Conservation (phyloP, 2,113 vertebrate species). For the Catharus bicknelli region DNA sequence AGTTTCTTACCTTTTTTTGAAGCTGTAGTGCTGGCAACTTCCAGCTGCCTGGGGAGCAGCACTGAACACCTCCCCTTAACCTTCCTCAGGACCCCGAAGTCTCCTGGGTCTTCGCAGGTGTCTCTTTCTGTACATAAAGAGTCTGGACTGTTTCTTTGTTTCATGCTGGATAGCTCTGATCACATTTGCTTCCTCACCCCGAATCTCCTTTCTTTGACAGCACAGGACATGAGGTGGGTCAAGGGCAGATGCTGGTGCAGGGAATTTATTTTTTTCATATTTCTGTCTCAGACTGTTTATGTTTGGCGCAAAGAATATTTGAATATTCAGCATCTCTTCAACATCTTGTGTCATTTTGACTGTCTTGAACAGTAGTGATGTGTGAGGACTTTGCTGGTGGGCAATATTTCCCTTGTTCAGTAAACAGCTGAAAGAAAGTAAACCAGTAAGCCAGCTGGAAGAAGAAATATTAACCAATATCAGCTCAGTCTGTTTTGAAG, state of each 20-base stretch:
- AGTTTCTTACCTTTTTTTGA: neutral
- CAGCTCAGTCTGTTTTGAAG: neutral
- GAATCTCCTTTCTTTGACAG: neutral
- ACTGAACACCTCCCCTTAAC: neutral
- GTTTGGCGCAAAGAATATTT: neutral
- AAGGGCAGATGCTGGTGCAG: neutral
- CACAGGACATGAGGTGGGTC: neutral
- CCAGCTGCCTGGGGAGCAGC: neutral
- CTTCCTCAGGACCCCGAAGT: neutral
- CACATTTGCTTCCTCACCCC: neutral
- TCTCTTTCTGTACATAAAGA: neutral
- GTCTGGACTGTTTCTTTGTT: neutral
- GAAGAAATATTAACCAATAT: neutral
- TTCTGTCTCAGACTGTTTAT: neutral
- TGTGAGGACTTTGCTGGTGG: neutral
- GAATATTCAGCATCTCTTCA: neutral
- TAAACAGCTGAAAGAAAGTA: neutral
- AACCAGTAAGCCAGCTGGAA: neutral
- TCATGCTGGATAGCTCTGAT: neutral
- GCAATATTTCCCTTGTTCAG: neutral
- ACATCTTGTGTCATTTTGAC: neutral
- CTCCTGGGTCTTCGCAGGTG: neutral
- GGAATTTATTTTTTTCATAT: neutral
- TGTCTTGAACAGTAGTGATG: neutral
- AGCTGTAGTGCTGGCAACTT: neutral